phyloP scores from a whole-genome alignment of 1,140 invertebrate genomes.

The Chironomus tepperi region DNA sequence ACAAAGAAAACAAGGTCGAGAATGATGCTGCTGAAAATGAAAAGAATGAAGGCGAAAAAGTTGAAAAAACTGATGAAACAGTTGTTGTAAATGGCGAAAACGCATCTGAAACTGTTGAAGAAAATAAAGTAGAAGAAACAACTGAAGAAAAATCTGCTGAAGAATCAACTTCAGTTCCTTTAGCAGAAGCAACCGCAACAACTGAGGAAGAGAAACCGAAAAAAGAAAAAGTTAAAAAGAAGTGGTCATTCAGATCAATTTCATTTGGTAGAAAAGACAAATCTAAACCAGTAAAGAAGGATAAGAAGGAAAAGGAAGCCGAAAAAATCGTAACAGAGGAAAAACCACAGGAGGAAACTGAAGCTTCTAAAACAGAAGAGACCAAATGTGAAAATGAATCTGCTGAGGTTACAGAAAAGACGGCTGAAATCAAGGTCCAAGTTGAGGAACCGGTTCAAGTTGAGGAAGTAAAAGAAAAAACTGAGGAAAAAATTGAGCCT shows the following conservation, averaged over 20 bases:
- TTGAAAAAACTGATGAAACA: slow-evolving; percentile 30
- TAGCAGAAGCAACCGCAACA: slow-evolving; percentile 43
- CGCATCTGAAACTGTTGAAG: slow-evolving; percentile 33
- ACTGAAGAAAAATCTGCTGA: slow-evolving; percentile 39
- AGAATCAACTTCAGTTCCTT: slow-evolving; percentile 41
- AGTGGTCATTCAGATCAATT: slow-evolving; percentile 76
- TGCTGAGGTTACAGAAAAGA: not conserved
- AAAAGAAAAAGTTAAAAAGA: slow-evolving; percentile 76
- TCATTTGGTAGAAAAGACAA: slow-evolving; percentile 78
- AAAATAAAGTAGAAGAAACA: slow-evolving; percentile 39
- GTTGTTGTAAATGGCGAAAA: slow-evolving; percentile 27
- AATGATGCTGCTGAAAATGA: slow-evolving; percentile 58
- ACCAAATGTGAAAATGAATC: no score
- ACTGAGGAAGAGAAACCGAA: slow-evolving; percentile 45
- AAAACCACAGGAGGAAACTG: slow-evolving; percentile 21
- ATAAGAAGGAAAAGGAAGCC: slow-evolving; percentile 33
- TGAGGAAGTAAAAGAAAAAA: not conserved
- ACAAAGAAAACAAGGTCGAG: slow-evolving; percentile 36
- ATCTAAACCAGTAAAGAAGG: slow-evolving; percentile 61
- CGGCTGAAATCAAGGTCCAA: no score
- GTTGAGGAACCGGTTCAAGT: not conserved
- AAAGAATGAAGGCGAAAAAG: slow-evolving; percentile 46
- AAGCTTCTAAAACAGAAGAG: slow-evolving; percentile 27
- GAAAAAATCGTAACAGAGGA: slow-evolving; percentile 23
- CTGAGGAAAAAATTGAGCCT: not conserved